phyloP scores from a whole-genome alignment of 2,888 invertebrate genomes.

The Tyria jacobaeae region DNA sequence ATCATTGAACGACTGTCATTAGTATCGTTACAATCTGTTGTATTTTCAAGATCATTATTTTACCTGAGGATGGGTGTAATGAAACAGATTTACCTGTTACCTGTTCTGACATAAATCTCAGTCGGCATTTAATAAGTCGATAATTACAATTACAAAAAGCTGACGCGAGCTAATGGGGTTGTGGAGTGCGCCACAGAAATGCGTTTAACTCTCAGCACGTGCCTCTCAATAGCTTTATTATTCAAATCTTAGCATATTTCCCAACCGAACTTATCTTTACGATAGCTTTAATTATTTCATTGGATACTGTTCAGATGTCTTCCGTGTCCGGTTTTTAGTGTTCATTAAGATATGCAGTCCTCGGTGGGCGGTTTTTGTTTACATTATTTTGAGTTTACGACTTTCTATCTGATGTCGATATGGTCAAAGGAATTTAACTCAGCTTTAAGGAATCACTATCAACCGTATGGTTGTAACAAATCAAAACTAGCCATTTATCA shows the following conservation, averaged over 20 bases:
- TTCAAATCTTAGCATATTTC: slow-evolving; percentile 73
- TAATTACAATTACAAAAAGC: slow-evolving; percentile 77
- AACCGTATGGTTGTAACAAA: slow-evolving; percentile 32
- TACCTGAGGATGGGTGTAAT: slow-evolving; percentile 59
- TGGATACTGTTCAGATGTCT: slow-evolving; percentile 70
- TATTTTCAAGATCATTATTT: slow-evolving; percentile 58
- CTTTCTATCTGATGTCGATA: slow-evolving; percentile 48
- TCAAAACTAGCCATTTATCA: slow-evolving; percentile 48
- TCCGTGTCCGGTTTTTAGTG: slow-evolving; percentile 68
- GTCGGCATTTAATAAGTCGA: slow-evolving; percentile 71
- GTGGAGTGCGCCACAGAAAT: slow-evolving; percentile 55
- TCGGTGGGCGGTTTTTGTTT: slow-evolving; percentile 69
- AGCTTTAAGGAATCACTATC: slow-evolving; percentile 35
- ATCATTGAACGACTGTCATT: slow-evolving; percentile 1
- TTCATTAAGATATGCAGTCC: slow-evolving; percentile 66
- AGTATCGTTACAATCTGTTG: slow-evolving; percentile 38
- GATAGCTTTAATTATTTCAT: slow-evolving; percentile 77
- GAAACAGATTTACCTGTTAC: slow-evolving; percentile 63
- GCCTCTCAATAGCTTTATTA: slow-evolving; percentile 76
- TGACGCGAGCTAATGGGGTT: slow-evolving; percentile 62
- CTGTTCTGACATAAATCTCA: slow-evolving; percentile 68
- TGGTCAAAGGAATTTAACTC: slow-evolving; percentile 31
- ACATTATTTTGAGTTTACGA: slow-evolving; percentile 56
- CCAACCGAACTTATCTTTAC: slow-evolving; percentile 65
- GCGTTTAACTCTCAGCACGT: slow-evolving; percentile 73